Conservation (phyloP, 2,888 invertebrate genomes). For the Dioctria linearis region DNA sequence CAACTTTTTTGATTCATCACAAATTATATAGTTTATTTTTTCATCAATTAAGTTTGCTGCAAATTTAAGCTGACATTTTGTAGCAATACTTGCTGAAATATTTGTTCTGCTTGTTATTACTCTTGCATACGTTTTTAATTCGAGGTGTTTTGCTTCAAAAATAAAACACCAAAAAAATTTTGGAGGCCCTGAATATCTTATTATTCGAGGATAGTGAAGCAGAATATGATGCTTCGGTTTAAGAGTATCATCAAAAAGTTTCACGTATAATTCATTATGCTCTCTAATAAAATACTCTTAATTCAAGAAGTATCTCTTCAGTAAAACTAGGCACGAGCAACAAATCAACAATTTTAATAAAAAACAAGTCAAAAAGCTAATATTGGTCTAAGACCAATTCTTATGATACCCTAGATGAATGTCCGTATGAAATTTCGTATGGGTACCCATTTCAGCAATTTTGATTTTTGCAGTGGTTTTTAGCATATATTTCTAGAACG, state of each 20-base stretch:
- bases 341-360: too few relatives aligned
- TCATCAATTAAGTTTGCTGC: not conserved
- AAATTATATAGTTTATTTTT: not conserved
- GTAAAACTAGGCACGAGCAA: not conserved
- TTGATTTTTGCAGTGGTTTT: too few relatives aligned
- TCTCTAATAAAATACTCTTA: not conserved
- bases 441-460: too few relatives aligned
- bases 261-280: not conserved
- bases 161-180: not conserved
- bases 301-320: not conserved
- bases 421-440: too few relatives aligned
- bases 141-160: not conserved
- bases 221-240: not conserved
- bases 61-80: conserved; percentile 5
- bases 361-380: too few relatives aligned
- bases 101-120: not conserved
- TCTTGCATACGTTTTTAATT: conserved; percentile 3
- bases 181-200: not conserved
- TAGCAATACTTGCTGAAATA: not conserved
- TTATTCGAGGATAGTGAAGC: not conserved
- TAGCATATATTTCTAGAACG: too few relatives aligned
- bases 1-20: not conserved
- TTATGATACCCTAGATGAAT: too few relatives aligned
- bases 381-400: too few relatives aligned
- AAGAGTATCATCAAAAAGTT: not conserved